These are phyloP conservation scores for Crocodylus rhombifer DNA, from an alignment of 2,797 vertebrate species.

Conservation along the genomic window DNA sequence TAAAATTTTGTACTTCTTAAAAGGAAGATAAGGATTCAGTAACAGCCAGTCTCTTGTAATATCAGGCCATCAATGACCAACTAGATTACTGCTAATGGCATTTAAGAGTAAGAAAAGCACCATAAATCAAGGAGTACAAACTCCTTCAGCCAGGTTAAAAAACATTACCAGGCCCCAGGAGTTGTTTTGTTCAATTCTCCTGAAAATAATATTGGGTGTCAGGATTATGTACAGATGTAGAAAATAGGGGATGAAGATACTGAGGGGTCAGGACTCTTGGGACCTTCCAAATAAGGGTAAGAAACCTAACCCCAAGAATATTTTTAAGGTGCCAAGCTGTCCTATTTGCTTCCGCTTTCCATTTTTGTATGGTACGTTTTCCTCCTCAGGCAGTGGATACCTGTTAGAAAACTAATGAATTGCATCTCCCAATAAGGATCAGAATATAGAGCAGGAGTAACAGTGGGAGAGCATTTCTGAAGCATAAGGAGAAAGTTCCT, in stretches of 20 bases:
- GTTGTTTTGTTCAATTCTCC: background rate
- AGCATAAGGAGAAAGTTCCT: background rate
- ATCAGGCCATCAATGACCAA: background rate
- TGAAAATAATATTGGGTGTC: background rate
- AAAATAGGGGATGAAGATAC: background rate
- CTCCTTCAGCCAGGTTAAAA: background rate
- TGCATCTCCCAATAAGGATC: background rate
- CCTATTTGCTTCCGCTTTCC: background rate
- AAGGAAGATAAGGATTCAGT: background rate
- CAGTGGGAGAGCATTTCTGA: background rate
- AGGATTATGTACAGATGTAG: background rate
- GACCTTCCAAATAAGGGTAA: background rate
- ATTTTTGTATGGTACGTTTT: background rate
- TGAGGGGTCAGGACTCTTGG: background rate
- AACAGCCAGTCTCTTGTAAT: background rate
- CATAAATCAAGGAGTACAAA: background rate
- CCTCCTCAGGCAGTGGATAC: background rate
- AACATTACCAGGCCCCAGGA: background rate
- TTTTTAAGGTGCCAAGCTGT: no score
- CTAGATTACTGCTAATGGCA: background rate
- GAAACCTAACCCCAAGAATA: no score
- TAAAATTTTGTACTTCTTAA: background rate
- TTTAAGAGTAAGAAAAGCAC: background rate
- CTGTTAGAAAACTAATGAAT: background rate
- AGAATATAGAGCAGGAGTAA: background rate